Conservation (phyloP, 2,888 invertebrate species). For the Mesoligia furuncula region DNA sequence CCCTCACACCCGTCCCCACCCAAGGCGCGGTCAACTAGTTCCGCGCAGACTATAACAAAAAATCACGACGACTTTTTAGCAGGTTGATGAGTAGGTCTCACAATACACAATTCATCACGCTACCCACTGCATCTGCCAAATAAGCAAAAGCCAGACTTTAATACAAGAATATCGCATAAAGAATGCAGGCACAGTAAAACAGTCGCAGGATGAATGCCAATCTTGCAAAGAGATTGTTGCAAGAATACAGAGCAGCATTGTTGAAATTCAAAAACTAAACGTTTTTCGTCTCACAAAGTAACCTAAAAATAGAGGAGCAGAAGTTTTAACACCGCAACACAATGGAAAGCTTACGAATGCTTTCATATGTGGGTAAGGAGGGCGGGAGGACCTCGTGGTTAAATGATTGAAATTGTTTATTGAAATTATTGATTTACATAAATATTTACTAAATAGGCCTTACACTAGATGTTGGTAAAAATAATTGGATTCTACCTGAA, state of each 20-base stretch:
- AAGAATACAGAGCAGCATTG: constrained; percentile 69
- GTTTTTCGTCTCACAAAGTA: constrained; percentile 69
- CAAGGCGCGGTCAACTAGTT: too few relatives aligned
- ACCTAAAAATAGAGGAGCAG: constrained; percentile 43
- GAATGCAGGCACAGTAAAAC: constrained; percentile 53
- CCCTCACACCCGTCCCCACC: too few relatives aligned
- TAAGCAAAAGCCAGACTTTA: constrained; percentile 22
- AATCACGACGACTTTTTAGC: not conserved
- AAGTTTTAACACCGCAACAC: constrained; percentile 48
- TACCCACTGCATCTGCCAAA: constrained; percentile 14
- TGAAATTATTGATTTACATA: too few relatives aligned
- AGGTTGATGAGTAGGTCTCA: not conserved
- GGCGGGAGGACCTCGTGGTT: too few relatives aligned
- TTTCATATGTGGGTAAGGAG: not conserved
- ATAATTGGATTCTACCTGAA: too few relatives aligned
- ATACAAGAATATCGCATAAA: constrained; percentile 50
- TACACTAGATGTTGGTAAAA: too few relatives aligned
- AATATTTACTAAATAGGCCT: too few relatives aligned
- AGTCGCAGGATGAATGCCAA: constrained; percentile 64
- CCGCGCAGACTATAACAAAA: not conserved
- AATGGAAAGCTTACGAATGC: constrained; percentile 1
- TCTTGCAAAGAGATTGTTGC: constrained; percentile 70
- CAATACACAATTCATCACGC: constrained; percentile 9
- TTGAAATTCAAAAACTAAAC: constrained; percentile 74
- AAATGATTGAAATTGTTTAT: too few relatives aligned